Percentiles rank a stretch among this genome's conserved stretches.
These are phyloP conservation scores for Cheilinus undulatus DNA, from an alignment of 2,113 vertebrate genomes.

Conservation along the genomic window DNA sequence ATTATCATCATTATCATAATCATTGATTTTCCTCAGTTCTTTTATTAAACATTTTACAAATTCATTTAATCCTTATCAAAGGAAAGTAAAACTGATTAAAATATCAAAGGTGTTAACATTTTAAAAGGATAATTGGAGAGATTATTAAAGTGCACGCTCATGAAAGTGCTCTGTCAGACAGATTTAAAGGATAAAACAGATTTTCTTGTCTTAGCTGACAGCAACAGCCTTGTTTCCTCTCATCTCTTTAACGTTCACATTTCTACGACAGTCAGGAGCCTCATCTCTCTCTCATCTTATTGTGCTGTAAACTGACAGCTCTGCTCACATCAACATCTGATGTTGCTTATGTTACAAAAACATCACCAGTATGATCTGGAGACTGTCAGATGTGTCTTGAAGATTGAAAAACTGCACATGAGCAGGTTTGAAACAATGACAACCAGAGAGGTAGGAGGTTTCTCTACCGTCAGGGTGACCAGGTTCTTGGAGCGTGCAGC, in stretches of 20 bases:
- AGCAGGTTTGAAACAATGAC: too few species aligned
- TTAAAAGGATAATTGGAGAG: neutral
- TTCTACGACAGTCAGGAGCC: neutral
- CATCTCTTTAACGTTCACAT: neutral
- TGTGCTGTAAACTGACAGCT: neutral
- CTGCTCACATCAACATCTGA: neutral
- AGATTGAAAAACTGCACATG: neutral
- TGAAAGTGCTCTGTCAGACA: neutral
- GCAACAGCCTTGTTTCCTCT: neutral
- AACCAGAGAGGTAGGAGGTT: neutral
- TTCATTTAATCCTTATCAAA: neutral
- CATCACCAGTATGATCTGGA: neutral
- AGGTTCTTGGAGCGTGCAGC: conserved; percentile 90
- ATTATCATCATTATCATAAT: neutral
- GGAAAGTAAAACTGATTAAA: neutral
- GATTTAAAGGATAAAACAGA: neutral
- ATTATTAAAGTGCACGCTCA: too few species aligned
- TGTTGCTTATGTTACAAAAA: neutral
- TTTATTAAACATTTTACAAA: neutral
- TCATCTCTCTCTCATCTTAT: neutral
- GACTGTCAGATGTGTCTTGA: neutral
- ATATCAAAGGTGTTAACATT: neutral
- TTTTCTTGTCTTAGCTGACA: neutral
- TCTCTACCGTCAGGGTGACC: conserved; percentile 86
- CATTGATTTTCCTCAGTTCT: neutral